These are phyloP conservation scores for Heliconius aoede DNA, from an alignment of 2,888 invertebrate genomes.

Conservation along the genomic window DNA sequence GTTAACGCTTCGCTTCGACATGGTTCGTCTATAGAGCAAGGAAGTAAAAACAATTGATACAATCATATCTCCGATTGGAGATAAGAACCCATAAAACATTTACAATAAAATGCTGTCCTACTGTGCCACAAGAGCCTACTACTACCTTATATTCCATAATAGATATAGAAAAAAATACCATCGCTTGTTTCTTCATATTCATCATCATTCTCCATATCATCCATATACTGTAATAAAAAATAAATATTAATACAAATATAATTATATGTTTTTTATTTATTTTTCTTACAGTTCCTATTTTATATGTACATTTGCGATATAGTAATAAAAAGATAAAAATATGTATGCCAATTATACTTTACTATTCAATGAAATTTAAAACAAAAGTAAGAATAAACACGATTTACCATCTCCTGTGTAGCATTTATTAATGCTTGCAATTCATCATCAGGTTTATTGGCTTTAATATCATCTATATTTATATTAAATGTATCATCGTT, in stretches of 20 bases:
- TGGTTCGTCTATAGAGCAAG: too few species aligned
- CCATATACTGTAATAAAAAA: conserved; percentile 52
- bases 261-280: too few species aligned
- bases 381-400: not conserved
- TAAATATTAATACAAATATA: too few species aligned
- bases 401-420: conserved; percentile 85
- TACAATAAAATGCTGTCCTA: not conserved
- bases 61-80: not conserved
- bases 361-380: not conserved
- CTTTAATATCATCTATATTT: conserved; percentile 72
- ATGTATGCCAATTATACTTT: not conserved
- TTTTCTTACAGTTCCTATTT: not conserved
- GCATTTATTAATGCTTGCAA: conserved; percentile 85
- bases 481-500: conserved; percentile 79
- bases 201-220: conserved; percentile 59
- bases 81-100: not conserved
- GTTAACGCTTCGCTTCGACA: too few species aligned
- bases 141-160: not conserved
- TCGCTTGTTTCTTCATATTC: conserved; percentile 78
- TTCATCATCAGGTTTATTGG: conserved; percentile 75
- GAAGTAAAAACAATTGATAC: not conserved
- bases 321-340: too few species aligned
- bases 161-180: conserved; percentile 56
- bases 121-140: not conserved
- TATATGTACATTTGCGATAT: not conserved